Percentiles rank a stretch among this genome's conserved stretches.
phyloP scores from a whole-genome alignment of 2,797 vertebrate species.

The Calcarius lapponicus region DNA sequence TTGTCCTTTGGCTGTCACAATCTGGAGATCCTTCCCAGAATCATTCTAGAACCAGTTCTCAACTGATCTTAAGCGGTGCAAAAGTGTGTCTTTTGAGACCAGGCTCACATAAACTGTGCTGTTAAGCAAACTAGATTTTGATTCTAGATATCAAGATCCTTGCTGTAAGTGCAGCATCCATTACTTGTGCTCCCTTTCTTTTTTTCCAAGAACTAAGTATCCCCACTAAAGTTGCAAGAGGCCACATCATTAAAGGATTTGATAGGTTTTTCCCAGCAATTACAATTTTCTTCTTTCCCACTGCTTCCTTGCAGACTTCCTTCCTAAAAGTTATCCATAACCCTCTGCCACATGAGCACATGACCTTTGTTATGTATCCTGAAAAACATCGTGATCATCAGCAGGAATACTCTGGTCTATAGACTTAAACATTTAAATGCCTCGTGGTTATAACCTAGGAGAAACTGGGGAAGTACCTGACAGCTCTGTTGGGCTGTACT shows the following conservation, averaged over 20 bases:
- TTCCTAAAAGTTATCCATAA: background rate
- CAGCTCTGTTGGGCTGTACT: background rate
- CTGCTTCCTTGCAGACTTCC: background rate
- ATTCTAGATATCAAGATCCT: background rate
- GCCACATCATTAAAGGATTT: background rate
- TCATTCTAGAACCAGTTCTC: background rate
- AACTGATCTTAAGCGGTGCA: background rate
- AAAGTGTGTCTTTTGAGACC: background rate
- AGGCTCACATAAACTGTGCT: background rate
- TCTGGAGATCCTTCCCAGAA: background rate
- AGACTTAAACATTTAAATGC: background rate
- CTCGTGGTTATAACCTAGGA: background rate
- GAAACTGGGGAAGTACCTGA: background rate
- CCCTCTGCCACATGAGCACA: background rate
- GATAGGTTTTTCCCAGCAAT: background rate
- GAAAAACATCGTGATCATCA: background rate
- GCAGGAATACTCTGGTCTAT: background rate
- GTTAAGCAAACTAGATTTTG: background rate
- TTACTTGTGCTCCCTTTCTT: background rate
- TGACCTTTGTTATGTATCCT: background rate
- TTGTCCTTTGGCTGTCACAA: background rate
- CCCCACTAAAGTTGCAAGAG: background rate
- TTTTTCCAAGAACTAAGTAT: background rate
- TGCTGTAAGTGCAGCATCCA: background rate
- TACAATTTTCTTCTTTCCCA: background rate